phyloP scores from a whole-genome alignment of 2,113 vertebrate species.

The Pterocles orientalis region DNA sequence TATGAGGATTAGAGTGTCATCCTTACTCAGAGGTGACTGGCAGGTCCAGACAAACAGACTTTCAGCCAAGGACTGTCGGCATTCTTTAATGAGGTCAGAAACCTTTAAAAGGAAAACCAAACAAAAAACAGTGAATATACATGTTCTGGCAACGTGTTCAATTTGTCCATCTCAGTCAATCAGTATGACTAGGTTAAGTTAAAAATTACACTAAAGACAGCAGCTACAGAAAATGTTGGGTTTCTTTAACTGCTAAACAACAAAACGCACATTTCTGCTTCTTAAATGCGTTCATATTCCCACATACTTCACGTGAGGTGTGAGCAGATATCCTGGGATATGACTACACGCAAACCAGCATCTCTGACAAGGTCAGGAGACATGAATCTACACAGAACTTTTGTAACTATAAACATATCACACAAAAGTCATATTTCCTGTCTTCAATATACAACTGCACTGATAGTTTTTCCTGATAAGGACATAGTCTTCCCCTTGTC shows the following conservation, averaged over 20 bases:
- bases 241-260: not conserved
- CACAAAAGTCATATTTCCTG: not conserved
- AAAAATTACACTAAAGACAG: not conserved
- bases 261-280: not conserved
- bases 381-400: not conserved
- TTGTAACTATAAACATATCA: not conserved
- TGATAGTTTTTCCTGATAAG: not conserved
- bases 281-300: not conserved
- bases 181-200: not conserved
- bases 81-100: conserved; percentile 93
- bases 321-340: not conserved
- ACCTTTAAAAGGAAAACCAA: conserved; percentile 77
- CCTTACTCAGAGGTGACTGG: conserved; percentile 90
- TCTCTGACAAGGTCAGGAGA: not conserved
- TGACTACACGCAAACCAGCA: not conserved
- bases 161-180: not conserved
- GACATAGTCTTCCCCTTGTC: not conserved
- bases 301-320: not conserved
- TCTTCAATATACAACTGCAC: not conserved
- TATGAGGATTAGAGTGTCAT: conserved; percentile 92
- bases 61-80: conserved; percentile 89
- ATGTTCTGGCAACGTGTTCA: not conserved
- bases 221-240: not conserved
- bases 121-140: not conserved
- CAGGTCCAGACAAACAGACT: conserved; percentile 97